Evolutionary conservation across 2,113 vertebrate genomes (phyloP).

Genomic region (Sylvietta virens): DNA sequence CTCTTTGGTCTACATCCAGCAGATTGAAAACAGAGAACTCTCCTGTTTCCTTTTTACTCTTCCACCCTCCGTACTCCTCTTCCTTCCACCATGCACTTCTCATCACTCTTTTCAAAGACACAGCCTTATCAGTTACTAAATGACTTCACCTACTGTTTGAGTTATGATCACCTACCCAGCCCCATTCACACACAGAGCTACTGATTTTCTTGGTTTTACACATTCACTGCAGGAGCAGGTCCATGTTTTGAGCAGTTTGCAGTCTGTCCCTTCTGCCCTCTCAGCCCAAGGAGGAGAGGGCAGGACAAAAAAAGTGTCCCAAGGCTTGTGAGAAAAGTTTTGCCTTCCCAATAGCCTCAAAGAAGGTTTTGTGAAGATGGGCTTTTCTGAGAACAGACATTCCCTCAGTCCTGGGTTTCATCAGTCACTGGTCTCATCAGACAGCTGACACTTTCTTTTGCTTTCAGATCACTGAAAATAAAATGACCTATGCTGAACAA

Average conservation of each 20-base stretch:
- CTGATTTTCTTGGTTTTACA: not conserved
- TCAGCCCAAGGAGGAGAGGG: not conserved
- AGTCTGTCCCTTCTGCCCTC: not conserved
- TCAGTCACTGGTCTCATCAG: not conserved
- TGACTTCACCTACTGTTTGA: not conserved
- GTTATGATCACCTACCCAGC: not conserved
- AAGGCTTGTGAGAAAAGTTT: not conserved
- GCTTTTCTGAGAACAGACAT: not conserved
- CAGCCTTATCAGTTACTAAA: not conserved
- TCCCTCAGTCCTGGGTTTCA: not conserved
- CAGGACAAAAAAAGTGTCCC: not conserved
- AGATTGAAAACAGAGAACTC: not conserved
- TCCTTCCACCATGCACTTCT: not conserved
- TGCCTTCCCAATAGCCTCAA: not conserved
- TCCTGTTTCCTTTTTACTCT: not conserved
- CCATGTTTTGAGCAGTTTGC: not conserved
- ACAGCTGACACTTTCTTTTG: not conserved
- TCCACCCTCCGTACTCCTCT: not conserved
- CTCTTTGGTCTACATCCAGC: not conserved
- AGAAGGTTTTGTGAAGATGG: not conserved
- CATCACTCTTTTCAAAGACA: not conserved
- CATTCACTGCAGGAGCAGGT: accelerated
- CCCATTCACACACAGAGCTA: not conserved
- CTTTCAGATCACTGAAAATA: not conserved
- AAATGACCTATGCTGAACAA: not conserved